phyloP scores from a whole-genome alignment of 92 coral and sea anemone genomes.

The Epizoanthus scotinus region DNA sequence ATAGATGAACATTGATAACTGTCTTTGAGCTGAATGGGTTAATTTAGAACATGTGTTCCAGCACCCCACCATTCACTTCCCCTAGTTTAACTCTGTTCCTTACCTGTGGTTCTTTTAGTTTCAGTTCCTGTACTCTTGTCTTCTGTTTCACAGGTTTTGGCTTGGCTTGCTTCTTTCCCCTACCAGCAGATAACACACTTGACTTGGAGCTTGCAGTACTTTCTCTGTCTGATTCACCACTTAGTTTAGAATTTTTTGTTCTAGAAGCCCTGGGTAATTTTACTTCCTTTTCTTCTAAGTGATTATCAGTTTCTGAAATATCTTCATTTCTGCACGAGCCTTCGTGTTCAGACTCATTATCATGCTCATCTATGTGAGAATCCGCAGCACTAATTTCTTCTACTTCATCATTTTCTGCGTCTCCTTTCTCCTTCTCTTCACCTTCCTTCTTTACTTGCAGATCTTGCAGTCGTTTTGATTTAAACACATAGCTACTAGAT shows the following conservation, averaged over 20 bases:
- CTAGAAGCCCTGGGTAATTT: background rate
- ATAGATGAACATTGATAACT: too few species aligned
- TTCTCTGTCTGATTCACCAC: conserved; percentile 20
- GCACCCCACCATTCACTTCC: too few species aligned
- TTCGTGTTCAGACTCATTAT: background rate
- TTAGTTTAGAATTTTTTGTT: conserved; percentile 4
- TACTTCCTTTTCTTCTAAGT: background rate
- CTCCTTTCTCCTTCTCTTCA: conserved; percentile 40
- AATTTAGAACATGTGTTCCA: background rate
- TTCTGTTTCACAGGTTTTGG: background rate
- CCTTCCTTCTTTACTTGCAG: conserved; percentile 54
- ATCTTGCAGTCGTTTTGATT: conserved; percentile 80
- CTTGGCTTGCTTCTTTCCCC: conserved; percentile 4
- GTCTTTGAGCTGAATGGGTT: too few species aligned
- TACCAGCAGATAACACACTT: background rate
- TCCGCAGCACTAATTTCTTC: background rate
- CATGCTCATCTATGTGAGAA: background rate
- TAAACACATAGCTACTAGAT: conserved; percentile 46
- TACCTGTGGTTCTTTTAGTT: conserved; percentile 5
- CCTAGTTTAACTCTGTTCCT: background rate
- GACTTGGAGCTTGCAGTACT: conserved; percentile 27
- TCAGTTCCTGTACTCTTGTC: conserved; percentile 28
- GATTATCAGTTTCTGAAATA: background rate
- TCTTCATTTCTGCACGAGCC: background rate
- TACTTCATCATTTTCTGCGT: background rate